Evolutionary conservation across 2,888 invertebrate genomes (phyloP).

Genomic region (Rhogogaster chlorosoma): DNA sequence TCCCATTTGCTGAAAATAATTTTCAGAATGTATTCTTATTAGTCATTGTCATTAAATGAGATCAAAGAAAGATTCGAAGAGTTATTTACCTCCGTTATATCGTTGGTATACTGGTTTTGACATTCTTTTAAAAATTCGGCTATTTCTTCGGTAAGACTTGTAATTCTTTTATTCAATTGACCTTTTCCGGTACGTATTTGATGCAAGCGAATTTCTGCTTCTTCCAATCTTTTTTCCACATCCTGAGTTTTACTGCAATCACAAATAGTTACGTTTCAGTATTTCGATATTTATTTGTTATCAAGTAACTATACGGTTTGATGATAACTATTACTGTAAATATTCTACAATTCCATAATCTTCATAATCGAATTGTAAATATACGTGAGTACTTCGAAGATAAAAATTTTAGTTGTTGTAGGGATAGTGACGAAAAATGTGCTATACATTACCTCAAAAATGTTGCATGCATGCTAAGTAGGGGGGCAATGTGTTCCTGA

Average conservation of each 20-base stretch:
- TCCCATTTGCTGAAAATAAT: slow-evolving; percentile 48
- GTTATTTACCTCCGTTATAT: slow-evolving; percentile 59
- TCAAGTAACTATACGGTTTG: not conserved
- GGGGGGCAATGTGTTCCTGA: slow-evolving; percentile 57
- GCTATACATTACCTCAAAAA: slow-evolving; percentile 55
- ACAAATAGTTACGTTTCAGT: slow-evolving; percentile 23
- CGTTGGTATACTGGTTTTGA: slow-evolving; percentile 61
- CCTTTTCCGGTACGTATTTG: slow-evolving; percentile 56
- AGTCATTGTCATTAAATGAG: slow-evolving; percentile 41
- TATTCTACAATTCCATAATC: not conserved
- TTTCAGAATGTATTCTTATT: not conserved
- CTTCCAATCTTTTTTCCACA: slow-evolving; percentile 54
- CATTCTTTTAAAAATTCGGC: slow-evolving; percentile 54
- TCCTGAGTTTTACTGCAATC: slow-evolving; percentile 59
- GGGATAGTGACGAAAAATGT: not conserved
- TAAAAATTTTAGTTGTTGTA: not conserved
- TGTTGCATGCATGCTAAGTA: slow-evolving; percentile 55
- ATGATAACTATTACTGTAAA: not conserved
- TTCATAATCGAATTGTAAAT: not conserved
- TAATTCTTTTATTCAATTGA: slow-evolving; percentile 48
- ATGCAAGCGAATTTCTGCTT: slow-evolving; percentile 52
- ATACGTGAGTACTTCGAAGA: not conserved
- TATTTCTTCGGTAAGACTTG: slow-evolving; percentile 57
- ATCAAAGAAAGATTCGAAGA: slow-evolving; percentile 2
- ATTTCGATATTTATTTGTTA: not conserved